Evolutionary conservation across 2,888 invertebrate species (phyloP).

Genomic region (Rhingia rostrata): DNA sequence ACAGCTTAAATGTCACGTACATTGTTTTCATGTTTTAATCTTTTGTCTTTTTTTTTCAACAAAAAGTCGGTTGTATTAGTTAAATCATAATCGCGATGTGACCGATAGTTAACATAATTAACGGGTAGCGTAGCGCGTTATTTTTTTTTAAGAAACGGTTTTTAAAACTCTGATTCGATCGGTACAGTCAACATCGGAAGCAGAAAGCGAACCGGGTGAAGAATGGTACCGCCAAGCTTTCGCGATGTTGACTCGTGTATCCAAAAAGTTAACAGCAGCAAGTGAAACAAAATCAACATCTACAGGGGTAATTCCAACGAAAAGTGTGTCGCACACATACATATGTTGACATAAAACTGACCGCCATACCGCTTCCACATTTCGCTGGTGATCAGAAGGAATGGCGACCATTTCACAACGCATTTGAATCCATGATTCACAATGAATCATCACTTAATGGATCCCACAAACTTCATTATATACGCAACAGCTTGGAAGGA

Average conservation of each 20-base stretch:
- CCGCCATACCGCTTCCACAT: conserved; percentile 35
- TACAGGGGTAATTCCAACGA: not conserved
- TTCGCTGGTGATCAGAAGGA: conserved; percentile 45
- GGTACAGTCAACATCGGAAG: conserved; percentile 10
- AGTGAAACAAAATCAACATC: conserved; percentile 10
- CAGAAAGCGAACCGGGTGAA: too few relatives aligned
- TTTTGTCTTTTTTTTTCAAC: not conserved
- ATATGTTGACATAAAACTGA: conserved; percentile 16
- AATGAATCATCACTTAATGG: too few relatives aligned
- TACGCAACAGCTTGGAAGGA: conserved; percentile 32
- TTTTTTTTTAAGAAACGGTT: not conserved
- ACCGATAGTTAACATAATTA: too few relatives aligned
- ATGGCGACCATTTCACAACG: conserved; percentile 10
- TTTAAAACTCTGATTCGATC: not conserved
- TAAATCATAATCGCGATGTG: too few relatives aligned
- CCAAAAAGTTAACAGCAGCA: too few relatives aligned
- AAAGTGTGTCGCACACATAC: not conserved
- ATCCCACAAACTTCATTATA: conserved; percentile 46
- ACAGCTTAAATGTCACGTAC: too few relatives aligned
- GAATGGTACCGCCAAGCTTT: not conserved
- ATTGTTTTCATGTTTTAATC: too few relatives aligned
- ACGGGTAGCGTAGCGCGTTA: too few relatives aligned
- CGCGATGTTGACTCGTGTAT: too few relatives aligned
- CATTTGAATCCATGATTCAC: conserved; percentile 17
- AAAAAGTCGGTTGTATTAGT: not conserved